phyloP scores from a whole-genome alignment of 2,113 vertebrate genomes.

The Crotalus tigris region DNA sequence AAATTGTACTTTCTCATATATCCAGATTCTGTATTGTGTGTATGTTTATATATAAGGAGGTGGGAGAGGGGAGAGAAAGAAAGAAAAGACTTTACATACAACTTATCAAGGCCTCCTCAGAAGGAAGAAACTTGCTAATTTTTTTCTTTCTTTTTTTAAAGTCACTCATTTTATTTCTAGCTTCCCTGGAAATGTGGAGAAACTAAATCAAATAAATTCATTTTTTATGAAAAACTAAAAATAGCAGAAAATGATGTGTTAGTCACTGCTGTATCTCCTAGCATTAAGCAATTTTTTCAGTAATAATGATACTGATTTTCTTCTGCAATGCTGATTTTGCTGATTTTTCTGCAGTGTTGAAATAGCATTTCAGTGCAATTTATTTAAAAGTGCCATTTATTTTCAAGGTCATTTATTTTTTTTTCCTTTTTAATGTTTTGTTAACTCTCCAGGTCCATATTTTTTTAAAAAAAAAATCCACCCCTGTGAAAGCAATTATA shows the following conservation, averaged over 20 bases:
- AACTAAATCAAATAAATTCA: not conserved
- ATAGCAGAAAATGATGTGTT: not conserved
- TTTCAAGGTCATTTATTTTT: not conserved
- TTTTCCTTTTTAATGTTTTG: too few species aligned
- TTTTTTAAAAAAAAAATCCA: not conserved
- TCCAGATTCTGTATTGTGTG: not conserved
- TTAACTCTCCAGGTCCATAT: too few species aligned
- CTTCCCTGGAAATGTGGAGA: not conserved
- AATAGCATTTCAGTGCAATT: not conserved
- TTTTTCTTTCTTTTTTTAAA: not conserved
- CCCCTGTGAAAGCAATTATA: not conserved
- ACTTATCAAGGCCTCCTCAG: not conserved
- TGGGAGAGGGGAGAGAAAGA: not conserved
- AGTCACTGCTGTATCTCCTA: not conserved
- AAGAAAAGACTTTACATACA: not conserved
- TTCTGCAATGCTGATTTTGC: not conserved
- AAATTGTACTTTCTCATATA: not conserved
- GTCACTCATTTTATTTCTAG: not conserved
- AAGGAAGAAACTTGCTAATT: not conserved
- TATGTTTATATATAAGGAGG: not conserved
- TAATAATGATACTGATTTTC: not conserved
- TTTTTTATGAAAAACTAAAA: not conserved
- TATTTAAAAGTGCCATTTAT: not conserved
- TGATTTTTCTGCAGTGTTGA: not conserved
- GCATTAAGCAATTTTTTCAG: not conserved